phyloP scores from a whole-genome alignment of 1,140 invertebrate species.

The Apis mellifera region Amel_HAv3.1 CM009946.2:2694501-2695000 shows the following conservation, averaged over 20 bases:
- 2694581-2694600: background rate
- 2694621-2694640: background rate
- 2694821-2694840: background rate
- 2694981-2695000: background rate
- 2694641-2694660: background rate
- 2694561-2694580: constrained; percentile 1
- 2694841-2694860: background rate
- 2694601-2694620: background rate
- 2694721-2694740: background rate
- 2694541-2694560: constrained; percentile 23
- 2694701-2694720: background rate
- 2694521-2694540: background rate
- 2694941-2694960: background rate
- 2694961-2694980: background rate
- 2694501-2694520: background rate
- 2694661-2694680: background rate
- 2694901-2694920: background rate
- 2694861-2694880: background rate
- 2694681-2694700: background rate
- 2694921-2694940: background rate
- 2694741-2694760: background rate
- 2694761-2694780: background rate
- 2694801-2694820: background rate
- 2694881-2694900: background rate
- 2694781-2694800: no score